phyloP scores from a whole-genome alignment of 2,888 invertebrate species.

The Drosophila subsilvestris region DNA sequence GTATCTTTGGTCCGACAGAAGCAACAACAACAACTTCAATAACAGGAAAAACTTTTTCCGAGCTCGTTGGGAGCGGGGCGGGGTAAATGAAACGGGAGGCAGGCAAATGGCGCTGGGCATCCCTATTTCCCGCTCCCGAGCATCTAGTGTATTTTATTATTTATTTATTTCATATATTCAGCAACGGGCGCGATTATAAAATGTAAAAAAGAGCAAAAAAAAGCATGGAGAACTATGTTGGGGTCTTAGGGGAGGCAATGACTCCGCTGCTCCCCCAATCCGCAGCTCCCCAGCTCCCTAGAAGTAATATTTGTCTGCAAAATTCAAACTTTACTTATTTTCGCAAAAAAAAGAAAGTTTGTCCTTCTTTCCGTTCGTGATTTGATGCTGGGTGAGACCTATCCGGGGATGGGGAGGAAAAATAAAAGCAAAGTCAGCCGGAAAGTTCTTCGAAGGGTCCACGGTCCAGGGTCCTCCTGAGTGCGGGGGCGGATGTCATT shows the following conservation, averaged over 20 bases:
- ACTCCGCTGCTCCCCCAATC: neutral
- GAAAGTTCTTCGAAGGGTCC: constrained; percentile 43
- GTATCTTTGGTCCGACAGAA: constrained; percentile 58
- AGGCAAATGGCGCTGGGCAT: constrained; percentile 50
- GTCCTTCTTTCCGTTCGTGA: constrained; percentile 38
- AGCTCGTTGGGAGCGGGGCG: constrained; percentile 4
- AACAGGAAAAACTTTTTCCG: constrained; percentile 67
- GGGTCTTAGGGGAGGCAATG: constrained; percentile 50
- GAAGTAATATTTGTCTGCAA: constrained; percentile 71
- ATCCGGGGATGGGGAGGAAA: constrained; percentile 14
- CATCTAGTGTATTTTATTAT: constrained; percentile 62
- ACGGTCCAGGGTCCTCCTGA: constrained; percentile 29
- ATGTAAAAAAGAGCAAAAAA: constrained; percentile 34
- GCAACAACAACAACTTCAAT: constrained; percentile 63
- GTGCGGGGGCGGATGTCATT: constrained; percentile 66
- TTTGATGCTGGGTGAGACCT: constrained; percentile 29
- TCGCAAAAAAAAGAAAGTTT: constrained; percentile 41
- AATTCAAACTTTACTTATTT: constrained; percentile 79
- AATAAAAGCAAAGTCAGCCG: constrained; percentile 57
- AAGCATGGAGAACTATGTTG: constrained; percentile 50
- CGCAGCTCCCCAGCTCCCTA: constrained; percentile 26
- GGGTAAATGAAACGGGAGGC: constrained; percentile 16
- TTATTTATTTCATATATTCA: constrained; percentile 76
- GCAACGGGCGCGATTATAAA: constrained; percentile 67
- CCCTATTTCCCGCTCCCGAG: constrained; percentile 51